A percentile compares a stretch with the other conserved stretches of the same genome.
phyloP scores from a whole-genome alignment of 2,113 vertebrate genomes.

The Clarias magur region DNA sequence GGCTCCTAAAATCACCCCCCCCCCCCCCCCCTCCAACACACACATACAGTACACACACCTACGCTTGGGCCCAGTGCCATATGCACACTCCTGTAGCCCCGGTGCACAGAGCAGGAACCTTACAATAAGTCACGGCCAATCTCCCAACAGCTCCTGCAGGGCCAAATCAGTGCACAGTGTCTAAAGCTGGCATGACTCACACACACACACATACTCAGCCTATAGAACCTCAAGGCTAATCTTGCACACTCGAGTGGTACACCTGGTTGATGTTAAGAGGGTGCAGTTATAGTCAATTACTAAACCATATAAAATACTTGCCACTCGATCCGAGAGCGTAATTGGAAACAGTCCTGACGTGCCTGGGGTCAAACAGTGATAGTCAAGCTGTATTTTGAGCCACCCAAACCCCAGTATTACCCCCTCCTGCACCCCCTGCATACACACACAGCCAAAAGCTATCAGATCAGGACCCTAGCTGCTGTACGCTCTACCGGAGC shows the following conservation, averaged over 20 bases:
- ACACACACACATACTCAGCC: constrained; percentile 42
- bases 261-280: constrained; percentile 78
- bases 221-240: constrained; percentile 70
- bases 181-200: constrained; percentile 51
- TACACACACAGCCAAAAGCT: background rate
- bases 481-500: constrained; percentile 16
- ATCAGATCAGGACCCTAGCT: constrained; percentile 20
- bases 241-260: constrained; percentile 72
- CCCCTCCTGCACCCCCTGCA: constrained; percentile 1
- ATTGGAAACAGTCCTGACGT: constrained; percentile 73
- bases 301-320: constrained; percentile 76
- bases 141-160: constrained; percentile 47
- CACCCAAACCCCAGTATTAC: constrained; percentile 64
- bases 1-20: constrained; percentile 29
- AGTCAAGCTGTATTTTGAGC: constrained; percentile 61
- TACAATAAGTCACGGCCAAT: constrained; percentile 54
- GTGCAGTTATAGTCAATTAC: constrained; percentile 78
- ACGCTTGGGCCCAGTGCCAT: constrained; percentile 28
- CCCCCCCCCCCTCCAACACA: constrained; percentile 49
- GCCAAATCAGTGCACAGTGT: constrained; percentile 38
- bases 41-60: constrained; percentile 49
- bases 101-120: constrained; percentile 34
- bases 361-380: constrained; percentile 63
- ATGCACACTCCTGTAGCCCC: constrained; percentile 36
- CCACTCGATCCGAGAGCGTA: constrained; percentile 64